Conservation (phyloP, 1,140 invertebrate species). For the Drosophila auraria region DNA sequence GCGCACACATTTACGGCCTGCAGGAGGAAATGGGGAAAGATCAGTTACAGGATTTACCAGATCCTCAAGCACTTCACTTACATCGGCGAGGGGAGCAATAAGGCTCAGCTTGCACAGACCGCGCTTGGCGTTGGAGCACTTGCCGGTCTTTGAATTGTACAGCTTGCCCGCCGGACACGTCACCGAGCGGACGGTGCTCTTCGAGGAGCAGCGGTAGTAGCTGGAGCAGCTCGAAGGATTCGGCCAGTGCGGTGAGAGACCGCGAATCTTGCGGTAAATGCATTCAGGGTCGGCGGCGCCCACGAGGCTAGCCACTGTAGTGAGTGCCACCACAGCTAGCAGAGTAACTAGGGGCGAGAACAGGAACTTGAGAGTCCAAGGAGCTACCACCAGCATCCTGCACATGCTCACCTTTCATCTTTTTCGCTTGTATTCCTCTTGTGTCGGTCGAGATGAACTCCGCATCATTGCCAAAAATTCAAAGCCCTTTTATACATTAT, state of each 20-base stretch:
- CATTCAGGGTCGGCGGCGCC: slow-evolving; percentile 77
- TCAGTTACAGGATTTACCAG: too few relatives aligned
- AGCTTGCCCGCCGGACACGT: slow-evolving; percentile 65
- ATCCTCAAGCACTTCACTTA: slow-evolving; percentile 6
- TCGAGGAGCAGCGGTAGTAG: slow-evolving; percentile 73
- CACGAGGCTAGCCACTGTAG: slow-evolving; percentile 53
- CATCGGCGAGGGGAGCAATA: slow-evolving; percentile 48
- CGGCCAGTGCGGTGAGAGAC: slow-evolving; percentile 68
- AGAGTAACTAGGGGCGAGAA: slow-evolving; percentile 56
- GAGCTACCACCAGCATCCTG: not conserved
- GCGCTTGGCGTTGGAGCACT: slow-evolving; percentile 53
- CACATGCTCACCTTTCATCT: slow-evolving; percentile 65
- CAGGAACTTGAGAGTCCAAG: not conserved
- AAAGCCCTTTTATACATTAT: slow-evolving; percentile 59
- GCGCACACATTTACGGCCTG: slow-evolving; percentile 58
- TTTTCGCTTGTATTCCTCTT: slow-evolving; percentile 60
- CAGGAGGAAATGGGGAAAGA: not conserved
- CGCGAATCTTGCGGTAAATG: slow-evolving; percentile 68
- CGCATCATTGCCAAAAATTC: slow-evolving; percentile 62
- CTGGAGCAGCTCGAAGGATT: slow-evolving; percentile 67
- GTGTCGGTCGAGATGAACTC: slow-evolving; percentile 63
- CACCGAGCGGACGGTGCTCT: slow-evolving; percentile 54
- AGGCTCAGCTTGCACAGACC: slow-evolving; percentile 69
- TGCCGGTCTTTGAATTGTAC: slow-evolving; percentile 71
- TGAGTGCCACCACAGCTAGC: slow-evolving; percentile 68